These are phyloP conservation scores for Cochlearius cochlearius DNA, from an alignment of 2,113 vertebrate species.

Conservation along the genomic window DNA sequence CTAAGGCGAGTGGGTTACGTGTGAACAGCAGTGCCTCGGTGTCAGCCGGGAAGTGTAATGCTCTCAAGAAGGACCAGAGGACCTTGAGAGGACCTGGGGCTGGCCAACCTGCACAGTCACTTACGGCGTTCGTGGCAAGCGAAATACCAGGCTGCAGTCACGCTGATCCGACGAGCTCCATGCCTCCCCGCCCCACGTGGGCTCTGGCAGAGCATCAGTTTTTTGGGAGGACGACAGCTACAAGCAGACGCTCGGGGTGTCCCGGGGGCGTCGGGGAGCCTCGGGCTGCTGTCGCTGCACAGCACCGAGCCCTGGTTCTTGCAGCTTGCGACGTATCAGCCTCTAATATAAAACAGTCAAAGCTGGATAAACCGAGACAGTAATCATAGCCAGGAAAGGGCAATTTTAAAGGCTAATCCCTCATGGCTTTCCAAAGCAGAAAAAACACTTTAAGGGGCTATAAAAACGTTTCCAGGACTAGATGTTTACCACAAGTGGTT, in stretches of 20 bases:
- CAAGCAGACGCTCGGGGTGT: neutral
- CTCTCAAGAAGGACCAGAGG: neutral
- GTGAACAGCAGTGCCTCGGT: neutral
- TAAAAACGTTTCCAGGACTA: neutral
- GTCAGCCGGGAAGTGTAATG: neutral
- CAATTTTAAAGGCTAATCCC: neutral
- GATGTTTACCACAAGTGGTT: neutral
- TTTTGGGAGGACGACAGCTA: neutral
- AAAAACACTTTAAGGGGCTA: neutral
- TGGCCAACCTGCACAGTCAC: neutral
- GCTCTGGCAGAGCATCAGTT: neutral
- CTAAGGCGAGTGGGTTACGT: neutral
- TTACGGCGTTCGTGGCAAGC: fast-evolving
- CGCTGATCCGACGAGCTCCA: fast-evolving
- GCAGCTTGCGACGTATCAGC: neutral
- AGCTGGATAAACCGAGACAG: neutral
- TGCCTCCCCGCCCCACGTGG: neutral
- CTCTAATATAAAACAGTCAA: neutral
- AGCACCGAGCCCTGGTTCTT: neutral
- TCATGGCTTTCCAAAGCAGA: neutral
- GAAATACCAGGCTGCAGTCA: neutral
- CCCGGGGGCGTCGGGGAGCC: fast-evolving
- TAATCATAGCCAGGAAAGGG: neutral
- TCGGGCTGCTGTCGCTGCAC: fast-evolving
- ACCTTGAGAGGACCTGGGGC: neutral